Evolutionary conservation across 2,888 invertebrate species (phyloP).

Genomic region (Celastrina argiolus): DNA sequence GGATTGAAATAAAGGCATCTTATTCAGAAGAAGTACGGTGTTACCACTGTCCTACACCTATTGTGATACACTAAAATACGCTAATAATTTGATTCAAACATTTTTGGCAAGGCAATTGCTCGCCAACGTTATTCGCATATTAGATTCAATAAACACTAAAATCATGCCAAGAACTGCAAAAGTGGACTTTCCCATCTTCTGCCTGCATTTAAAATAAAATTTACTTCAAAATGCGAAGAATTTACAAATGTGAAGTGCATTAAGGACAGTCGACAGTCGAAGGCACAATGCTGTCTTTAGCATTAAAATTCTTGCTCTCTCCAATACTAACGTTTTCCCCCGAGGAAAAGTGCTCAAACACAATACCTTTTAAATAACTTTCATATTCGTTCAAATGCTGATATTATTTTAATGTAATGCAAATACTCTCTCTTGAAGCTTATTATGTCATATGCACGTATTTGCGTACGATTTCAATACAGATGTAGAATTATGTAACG

Average conservation of each 20-base stretch:
- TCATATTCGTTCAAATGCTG: conserved; percentile 15
- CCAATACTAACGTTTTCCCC: conserved; percentile 42
- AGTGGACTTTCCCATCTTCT: not conserved
- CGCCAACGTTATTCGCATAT: not conserved
- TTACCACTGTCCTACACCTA: too few species aligned
- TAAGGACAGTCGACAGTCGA: not conserved
- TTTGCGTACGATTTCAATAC: conserved; percentile 11
- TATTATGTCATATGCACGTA: conserved; percentile 4
- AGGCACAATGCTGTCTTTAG: conserved; percentile 25
- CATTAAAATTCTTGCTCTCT: conserved; percentile 42
- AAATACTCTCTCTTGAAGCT: conserved; percentile 9
- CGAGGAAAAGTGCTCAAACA: conserved; percentile 38
- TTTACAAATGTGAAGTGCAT: not conserved
- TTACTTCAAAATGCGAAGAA: not conserved
- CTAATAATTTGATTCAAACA: not conserved
- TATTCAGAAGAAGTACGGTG: too few species aligned
- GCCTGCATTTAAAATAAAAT: too few species aligned
- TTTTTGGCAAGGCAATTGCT: not conserved
- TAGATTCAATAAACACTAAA: not conserved
- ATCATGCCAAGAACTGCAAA: not conserved
- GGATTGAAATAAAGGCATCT: too few species aligned
- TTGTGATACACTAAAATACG: not conserved
- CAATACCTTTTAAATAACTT: conserved; percentile 16
- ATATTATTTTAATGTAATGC: conserved; percentile 23
- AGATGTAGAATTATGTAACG: not conserved